Evolutionary conservation across 2,113 vertebrate genomes (phyloP), one percentile per base, ranked within the genome.

Genomic region (Pluvialis apricaria): DNA sequence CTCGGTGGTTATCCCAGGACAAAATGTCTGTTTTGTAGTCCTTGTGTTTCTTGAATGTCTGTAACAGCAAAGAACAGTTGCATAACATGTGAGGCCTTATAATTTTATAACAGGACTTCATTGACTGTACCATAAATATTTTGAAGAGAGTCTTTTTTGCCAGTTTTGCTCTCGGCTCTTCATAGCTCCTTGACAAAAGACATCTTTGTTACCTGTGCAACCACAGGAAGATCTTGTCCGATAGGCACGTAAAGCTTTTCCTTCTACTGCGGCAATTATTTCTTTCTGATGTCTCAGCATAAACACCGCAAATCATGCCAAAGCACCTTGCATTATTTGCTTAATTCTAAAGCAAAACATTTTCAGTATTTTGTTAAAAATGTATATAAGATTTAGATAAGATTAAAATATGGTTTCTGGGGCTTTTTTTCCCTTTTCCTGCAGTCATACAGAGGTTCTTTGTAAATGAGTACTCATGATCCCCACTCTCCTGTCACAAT

Each of bases 341-440:
- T 71, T 71, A 62, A 75, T 82, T 85, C 20, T 85, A 82, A 93
- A 90, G 1, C 13, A 80, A 85, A 80, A 26, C 2, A 31, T 49
- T 89, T 83, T 51, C 13, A 76, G n/a, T 78, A 60, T 79, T 73
- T 93, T 79, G 15, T 45, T 85, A 29, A 71, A 88, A 86, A 87
- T 1, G 0, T 18, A 15, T 31, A 1, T 68, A 57, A 82, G 12
- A n/a, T 55, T 84, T 72, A 61, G 21, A 14, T 40, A 90, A 58
- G 57, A 82, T 47, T 62, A 45, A 49, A 71, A 88, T 44, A 60
- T 17, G 5, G 13, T 64, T 86, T 55, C 25, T 42, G 20, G 3
- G 2, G 0, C 2, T 8, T 31, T n/a, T 11, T 4, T 6, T 0
- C 2, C 24, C 7, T 61, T 82, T 86, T 83, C 28, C 36, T 91